Evolutionary conservation across 2,113 vertebrate genomes (phyloP), one percentile per base, ranked within the genome.

Genomic region (Ophthalmolycus amberensis): DNA sequence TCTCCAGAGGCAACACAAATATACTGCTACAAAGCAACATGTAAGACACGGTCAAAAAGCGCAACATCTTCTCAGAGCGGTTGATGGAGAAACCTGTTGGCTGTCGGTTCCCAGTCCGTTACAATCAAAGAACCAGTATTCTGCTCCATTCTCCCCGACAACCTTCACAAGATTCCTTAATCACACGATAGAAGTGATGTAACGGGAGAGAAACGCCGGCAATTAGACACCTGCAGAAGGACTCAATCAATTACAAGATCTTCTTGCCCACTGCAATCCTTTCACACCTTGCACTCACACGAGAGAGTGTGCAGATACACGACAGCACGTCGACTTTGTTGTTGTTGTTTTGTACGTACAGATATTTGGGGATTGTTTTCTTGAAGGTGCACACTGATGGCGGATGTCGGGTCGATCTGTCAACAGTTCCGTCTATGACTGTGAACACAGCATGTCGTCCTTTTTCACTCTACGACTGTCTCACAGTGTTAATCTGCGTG

Each of bases 211-310:
- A 93, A 92, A 92, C 79, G 68, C 84, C 69, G 77, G 75, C 82
- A 91, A 92, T 92, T 92, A 92, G 77, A 88, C 86, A 89, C 90
- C 84, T 85, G 86, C 80, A 42, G 80, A 87, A 85, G 44, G 60
- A 71, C 56, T 72, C 77, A 62, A 78, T 87, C 77, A 44, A 71
- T 80, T 75, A 63, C 20, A 54, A 48, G 20, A 85, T 52, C 62
- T 38, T 74, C 66, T 42, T 29, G 50, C 76, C 54, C 38, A 66
- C 56, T 34, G 48, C 29, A 18, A 50, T 67, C 63, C 29, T 50
- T 68, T 48, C 38, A 37, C n/a, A 66, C 63, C 29, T 63, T 72
- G 48, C 38, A 40, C n/a, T 59, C 46, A 69, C 40, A 48, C 9
- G 11, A 56, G 29, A 48, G 29, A 15, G 12, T 25, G 32, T 44